A percentile compares a stretch with the other conserved stretches of the same genome.
Conservation (phyloP, 2,113 vertebrate genomes). For the Ptychochromis oligacanthus region DNA sequence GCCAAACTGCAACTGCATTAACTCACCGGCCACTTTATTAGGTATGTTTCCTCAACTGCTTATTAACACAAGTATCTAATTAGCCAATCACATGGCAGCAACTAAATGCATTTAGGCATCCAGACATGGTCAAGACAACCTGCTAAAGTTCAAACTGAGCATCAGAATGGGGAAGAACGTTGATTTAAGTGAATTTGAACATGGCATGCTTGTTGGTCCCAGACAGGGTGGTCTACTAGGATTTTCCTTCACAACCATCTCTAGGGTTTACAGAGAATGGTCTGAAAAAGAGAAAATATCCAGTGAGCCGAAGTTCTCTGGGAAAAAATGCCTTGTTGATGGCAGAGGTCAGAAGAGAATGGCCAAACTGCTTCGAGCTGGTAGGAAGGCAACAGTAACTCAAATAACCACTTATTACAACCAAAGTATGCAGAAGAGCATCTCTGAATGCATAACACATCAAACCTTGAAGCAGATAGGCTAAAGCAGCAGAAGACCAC, state of each 20-base stretch:
- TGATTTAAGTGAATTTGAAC: background rate
- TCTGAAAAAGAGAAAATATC: too few relatives aligned
- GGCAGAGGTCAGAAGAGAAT: too few relatives aligned
- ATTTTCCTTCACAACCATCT: background rate
- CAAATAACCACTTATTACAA: background rate
- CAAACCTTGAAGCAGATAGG: background rate
- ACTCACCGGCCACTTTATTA: too few relatives aligned
- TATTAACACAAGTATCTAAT: background rate
- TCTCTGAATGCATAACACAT: background rate
- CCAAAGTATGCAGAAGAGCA: background rate
- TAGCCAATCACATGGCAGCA: background rate
- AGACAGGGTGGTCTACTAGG: background rate
- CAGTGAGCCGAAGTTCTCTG: too few relatives aligned
- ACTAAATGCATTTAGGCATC: background rate
- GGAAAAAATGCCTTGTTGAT: too few relatives aligned
- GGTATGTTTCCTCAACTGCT: background rate
- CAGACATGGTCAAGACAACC: background rate
- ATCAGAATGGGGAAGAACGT: background rate
- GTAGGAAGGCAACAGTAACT: too few relatives aligned
- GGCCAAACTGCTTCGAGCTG: too few relatives aligned
- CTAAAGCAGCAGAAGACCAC: background rate
- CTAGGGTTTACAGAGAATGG: background rate
- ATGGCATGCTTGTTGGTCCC: background rate
- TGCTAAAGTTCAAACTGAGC: background rate
- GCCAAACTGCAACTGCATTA: background rate